Base-by-base conservation (phyloP, 2,797 vertebrate species). In the Enteromius argenteus region DNA sequence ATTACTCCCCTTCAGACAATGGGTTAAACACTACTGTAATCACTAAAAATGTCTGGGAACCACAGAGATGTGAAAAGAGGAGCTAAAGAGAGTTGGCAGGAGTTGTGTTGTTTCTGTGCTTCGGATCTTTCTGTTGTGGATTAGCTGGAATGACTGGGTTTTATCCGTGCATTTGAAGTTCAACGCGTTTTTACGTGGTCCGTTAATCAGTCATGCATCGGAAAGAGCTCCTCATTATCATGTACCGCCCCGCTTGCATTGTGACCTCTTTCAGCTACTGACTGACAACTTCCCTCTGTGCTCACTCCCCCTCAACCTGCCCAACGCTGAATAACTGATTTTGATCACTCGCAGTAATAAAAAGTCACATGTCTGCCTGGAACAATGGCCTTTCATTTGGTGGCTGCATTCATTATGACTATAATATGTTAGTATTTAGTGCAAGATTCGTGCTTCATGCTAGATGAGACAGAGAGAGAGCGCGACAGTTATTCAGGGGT, bases 331-430 rank as follows among this genome's bases (percentile, higher is more conserved):
- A 83, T 44, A 79, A 73, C 83, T 75, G 69, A 71, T 80, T 84
- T 79, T 66, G 77, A 87, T 84, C 81, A 73, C 58, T 35, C 66
- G 23, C 46, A 46, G 78, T 69, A 84, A 84, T 87, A 71, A 84
- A 27, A 86, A 81, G 81, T 87, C 84, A 83, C 79, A 82, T 86
- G 83, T 46, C 66, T 80, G 53, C 46, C 39, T 27, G 23, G 68
- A 77, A 84, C 74, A 86, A 80, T 72, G 73, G 82, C 76, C 82
- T 83, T 87, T 86, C 71, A 85, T 81, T 71, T 83, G 76, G 64
- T 42, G 66, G 62, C 76, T 49, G 80, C 72, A 72, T 78, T 80
- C 74, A 81, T 62, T 79, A 73, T 60, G 67, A 39, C 58, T 4
- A 67, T 79, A 37, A 79, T 37, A 49, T 69, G 51, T 74, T 68